Percentiles rank a stretch among this genome's conserved stretches.
These are phyloP conservation scores for Brachionus asplanchnoidis DNA, from an alignment of 1,140 invertebrate species.

Conservation along the genomic window DNA sequence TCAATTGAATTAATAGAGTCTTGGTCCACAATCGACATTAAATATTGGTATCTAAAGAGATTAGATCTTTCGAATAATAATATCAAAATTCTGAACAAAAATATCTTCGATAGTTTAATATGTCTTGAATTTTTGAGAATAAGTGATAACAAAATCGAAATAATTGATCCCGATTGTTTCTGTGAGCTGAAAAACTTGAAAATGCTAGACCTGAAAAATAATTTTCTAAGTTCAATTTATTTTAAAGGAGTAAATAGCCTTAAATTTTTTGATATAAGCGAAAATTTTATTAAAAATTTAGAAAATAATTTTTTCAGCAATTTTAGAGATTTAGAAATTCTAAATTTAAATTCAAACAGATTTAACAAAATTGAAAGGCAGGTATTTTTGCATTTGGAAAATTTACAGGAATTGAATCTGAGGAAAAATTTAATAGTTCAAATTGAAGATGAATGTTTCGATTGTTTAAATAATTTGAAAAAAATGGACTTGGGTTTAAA, in stretches of 20 bases:
- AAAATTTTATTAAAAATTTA: neutral
- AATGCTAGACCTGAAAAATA: neutral
- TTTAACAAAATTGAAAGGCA: neutral
- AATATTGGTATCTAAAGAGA: neutral
- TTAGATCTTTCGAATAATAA: neutral
- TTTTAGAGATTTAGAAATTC: neutral
- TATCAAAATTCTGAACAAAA: neutral
- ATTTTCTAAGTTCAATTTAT: neutral
- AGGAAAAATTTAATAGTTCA: neutral
- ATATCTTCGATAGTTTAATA: neutral
- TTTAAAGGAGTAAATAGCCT: neutral
- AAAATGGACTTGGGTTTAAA: neutral
- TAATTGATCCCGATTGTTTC: neutral
- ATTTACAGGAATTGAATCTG: neutral
- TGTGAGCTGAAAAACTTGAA: neutral
- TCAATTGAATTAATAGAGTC: neutral
- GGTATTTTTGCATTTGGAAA: neutral
- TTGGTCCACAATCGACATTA: neutral
- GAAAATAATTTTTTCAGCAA: neutral
- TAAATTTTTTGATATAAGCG: neutral
- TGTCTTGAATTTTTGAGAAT: neutral
- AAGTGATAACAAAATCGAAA: neutral
- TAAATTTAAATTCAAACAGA: neutral
- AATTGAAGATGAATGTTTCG: neutral
- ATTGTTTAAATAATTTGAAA: neutral